These are phyloP conservation scores for Ceriagrion tenellum DNA, from an alignment of 2,888 invertebrate species.

Conservation along the genomic window DNA sequence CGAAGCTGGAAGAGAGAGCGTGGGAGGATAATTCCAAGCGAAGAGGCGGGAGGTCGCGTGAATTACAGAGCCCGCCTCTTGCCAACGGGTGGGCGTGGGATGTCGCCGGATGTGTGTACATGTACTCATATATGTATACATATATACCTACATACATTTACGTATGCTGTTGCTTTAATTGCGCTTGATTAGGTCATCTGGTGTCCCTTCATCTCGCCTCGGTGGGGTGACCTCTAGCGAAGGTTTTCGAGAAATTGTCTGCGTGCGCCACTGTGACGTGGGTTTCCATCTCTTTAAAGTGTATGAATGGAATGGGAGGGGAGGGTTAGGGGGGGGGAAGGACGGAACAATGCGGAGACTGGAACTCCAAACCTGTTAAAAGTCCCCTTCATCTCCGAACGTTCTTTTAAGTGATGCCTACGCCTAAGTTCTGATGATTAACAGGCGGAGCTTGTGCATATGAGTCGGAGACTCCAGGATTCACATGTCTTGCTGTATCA, in stretches of 20 bases:
- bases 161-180: conserved; percentile 41
- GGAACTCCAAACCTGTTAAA: no score
- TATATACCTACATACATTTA: neutral
- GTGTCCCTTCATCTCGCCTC: neutral
- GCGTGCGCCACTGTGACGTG: no score
- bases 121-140: neutral
- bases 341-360: neutral
- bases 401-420: no score
- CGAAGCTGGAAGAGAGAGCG: neutral
- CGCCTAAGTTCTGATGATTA: no score
- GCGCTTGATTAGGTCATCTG: conserved; percentile 51
- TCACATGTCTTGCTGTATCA: no score
- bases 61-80: neutral
- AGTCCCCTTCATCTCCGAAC: no score
- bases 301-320: conserved; percentile 25
- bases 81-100: neutral
- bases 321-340: no score
- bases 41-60: neutral
- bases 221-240: conserved; percentile 42
- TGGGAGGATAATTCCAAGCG: neutral
- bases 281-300: neutral
- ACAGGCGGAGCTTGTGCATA: no score
- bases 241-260: neutral
- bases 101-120: neutral
- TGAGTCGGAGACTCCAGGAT: no score